Evolutionary conservation across 2,113 vertebrate species (phyloP).

Genomic region (Hippoglossus stenolepis): DNA sequence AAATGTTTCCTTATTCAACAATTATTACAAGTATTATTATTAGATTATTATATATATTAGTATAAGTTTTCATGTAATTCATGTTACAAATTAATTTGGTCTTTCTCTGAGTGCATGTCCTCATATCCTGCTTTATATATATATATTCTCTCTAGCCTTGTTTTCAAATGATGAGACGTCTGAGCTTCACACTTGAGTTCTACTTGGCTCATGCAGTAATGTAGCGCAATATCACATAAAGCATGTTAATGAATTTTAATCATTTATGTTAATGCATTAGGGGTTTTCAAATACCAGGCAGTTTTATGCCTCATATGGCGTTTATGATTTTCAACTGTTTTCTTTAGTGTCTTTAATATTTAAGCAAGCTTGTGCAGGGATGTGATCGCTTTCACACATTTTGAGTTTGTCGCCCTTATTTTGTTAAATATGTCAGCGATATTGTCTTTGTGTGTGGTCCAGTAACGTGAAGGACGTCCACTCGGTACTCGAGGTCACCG

Average conservation of each 20-base stretch:
- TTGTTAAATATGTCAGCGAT: conserved; percentile 1
- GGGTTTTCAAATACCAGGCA: background rate
- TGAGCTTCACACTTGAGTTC: conserved; percentile 36
- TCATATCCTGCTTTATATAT: conserved; percentile 67
- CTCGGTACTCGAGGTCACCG: conserved; percentile 96
- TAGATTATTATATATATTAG: too few relatives aligned
- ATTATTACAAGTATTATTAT: too few relatives aligned
- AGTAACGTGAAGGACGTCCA: conserved; percentile 99
- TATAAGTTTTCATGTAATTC: too few relatives aligned
- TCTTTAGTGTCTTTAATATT: conserved; percentile 22
- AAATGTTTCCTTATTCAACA: too few relatives aligned
- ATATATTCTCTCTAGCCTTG: conserved; percentile 59
- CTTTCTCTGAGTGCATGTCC: conserved; percentile 59
- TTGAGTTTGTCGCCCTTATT: conserved; percentile 12
- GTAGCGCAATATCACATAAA: conserved; percentile 5
- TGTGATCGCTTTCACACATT: background rate
- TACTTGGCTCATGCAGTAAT: conserved; percentile 40
- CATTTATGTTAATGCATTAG: conserved; percentile 21
- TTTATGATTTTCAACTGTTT: conserved; percentile 25
- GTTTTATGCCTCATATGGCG: background rate
- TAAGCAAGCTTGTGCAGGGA: background rate
- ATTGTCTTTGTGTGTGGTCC: conserved; percentile 66
- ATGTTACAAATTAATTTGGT: conserved; percentile 69
- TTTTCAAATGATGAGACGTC: conserved; percentile 70
- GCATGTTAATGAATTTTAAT: conserved; percentile 11